Evolutionary conservation across 2,113 vertebrate species (phyloP), one percentile per base, ranked within the genome.

Genomic region (Channa argus): DNA sequence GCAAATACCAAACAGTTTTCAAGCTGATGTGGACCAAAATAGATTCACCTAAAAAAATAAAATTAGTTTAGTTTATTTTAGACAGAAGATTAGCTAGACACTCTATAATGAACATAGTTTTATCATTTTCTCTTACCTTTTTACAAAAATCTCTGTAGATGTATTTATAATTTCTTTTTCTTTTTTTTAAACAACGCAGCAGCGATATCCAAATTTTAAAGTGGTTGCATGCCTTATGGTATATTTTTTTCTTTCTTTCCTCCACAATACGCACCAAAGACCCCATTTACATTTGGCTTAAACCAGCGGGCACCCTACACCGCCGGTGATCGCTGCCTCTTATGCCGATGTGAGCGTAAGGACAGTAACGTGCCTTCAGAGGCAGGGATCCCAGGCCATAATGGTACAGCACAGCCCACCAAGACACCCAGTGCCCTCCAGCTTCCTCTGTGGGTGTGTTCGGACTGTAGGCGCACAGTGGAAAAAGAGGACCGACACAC

Each of bases 231-330:
- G 15, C 0, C 6, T 46, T 3, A 45, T 13, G 7, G 6, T n/a
- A 24, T 50, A 1, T 63, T 36, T 43, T 59, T 7, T 24, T 55
- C 8, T 36, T 43, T 56, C 38, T 38, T 44, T 11, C 47, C 11
- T 0, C 8, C 4, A 51, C 38, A 54, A 13, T 12, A 2, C 36
- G 41, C 74, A n/a, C 39, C 37, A 11, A 79, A 99, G 97, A 96
- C 96, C 45, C 97, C 97, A 0, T 99, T 99, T 91, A 98, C 96
- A n/a, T 99, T 99, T 78, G 97, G 97, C 86, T 90, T 98, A 92
- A 97, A 96, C 86, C 97, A 98, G 76, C 95, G 96, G 86, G 95
- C 96, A 24, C 95, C 97, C 0, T 97, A 98, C 82, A 96, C 97
- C 2, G 95, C 96, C 0, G 96, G 97, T 5, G 97, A 98, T 85